Conservation (phyloP, 2,888 invertebrate genomes). For the Operophtera brumata region DNA sequence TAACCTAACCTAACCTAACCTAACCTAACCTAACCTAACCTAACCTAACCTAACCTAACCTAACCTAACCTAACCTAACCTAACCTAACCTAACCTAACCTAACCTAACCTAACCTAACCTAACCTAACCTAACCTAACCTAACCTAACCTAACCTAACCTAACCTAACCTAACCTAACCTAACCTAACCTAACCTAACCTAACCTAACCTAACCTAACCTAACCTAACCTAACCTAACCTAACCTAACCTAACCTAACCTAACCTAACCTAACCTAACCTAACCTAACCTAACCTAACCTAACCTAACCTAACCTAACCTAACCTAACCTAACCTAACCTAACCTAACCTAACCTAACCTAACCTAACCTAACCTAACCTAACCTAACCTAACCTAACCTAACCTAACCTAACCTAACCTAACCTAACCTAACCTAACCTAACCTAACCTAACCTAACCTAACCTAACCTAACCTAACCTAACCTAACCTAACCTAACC, state of each 20-base stretch:
- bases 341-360: conserved; percentile 16
- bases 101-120: conserved; percentile 11
- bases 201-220: conserved; percentile 12
- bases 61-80: conserved; percentile 12
- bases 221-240: conserved; percentile 12
- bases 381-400: conserved; percentile 16
- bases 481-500: not conserved
- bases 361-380: conserved; percentile 16
- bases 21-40: conserved; percentile 12
- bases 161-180: conserved; percentile 12
- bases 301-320: conserved; percentile 12
- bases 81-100: conserved; percentile 11
- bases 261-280: conserved; percentile 11
- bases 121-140: conserved; percentile 12
- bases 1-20: conserved; percentile 12
- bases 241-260: conserved; percentile 12
- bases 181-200: conserved; percentile 12
- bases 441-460: conserved; percentile 11
- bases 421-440: conserved; percentile 12
- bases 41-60: conserved; percentile 12
- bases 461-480: conserved; percentile 2
- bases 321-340: conserved; percentile 15
- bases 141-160: conserved; percentile 12
- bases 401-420: conserved; percentile 13
- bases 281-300: conserved; percentile 12